Base-by-base conservation (phyloP, 30 jellyfish, hydroid and myxozoan genomes). In the Turritopsis dohrnii region DNA sequence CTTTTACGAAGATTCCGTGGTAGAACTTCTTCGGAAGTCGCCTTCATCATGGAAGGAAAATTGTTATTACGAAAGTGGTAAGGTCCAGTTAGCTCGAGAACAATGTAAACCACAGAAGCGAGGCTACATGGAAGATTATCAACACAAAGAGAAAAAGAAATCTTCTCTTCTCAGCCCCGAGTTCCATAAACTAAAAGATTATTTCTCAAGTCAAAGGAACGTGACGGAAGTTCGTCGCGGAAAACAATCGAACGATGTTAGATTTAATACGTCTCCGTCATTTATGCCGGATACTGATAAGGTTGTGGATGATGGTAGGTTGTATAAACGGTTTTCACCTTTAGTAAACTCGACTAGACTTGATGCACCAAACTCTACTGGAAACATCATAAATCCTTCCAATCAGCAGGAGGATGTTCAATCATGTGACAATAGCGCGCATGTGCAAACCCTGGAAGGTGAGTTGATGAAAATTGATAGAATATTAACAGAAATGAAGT, bases 181-280 rank as follows among this genome's bases (percentile, higher is more conserved):
- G 30, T 69, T 69, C 30, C 77, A 69, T 19, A 69, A 19, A 19
- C 77, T 69, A 69, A 69, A 69, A 27, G 30, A 69, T 69, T 69
- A n/a, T 27, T 69, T 69, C 8, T n/a, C 77, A 23, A n/a, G 9
- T 23, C 31, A 69, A 69, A 27, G 19, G 19, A 69, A 27, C 77
- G 77, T 0, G n/a, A 41, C 60, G 60, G 13, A 41, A 41, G 60
- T 41, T 41, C 60, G 13, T 41, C 60, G 13, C 60, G 60, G 13
- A 13, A 13, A 41, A 41, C 60, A n/a, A n/a, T n/a, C 60, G 13
- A 41, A 41, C 9, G 60, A 41, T 13, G 60, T 3, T 41, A 41
- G 13, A 13, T 41, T 41, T 41, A 41, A 3, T 13, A 41, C 60
- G 60, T 41, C 60, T 3, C 60, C 5, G 60, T 41, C 60, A 13